Evolutionary conservation across 2,888 invertebrate genomes (phyloP), one percentile per base, ranked within the genome.

Genomic region (Adelognathus sp.): DNA sequence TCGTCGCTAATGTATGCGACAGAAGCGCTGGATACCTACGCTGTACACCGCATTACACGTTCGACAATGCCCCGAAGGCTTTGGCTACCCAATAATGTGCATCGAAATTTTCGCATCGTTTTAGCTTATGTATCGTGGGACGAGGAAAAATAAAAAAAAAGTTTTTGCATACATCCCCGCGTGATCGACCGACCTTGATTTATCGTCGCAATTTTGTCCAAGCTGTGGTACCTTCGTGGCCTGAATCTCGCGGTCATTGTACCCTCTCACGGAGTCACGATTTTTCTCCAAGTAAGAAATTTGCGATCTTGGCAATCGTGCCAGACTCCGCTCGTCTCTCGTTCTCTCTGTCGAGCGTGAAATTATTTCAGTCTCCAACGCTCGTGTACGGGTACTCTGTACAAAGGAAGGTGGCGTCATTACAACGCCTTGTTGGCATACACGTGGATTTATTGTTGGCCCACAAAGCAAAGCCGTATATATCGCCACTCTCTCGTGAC

Each of bases 1-100:
- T 83, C 85, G 85, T 85, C 86, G 83, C 86, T 85, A 86, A 86
- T 84, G 78, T 82, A 85, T 84, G 83, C 85, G 69, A 58, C 41
- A 18, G 21, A n/a, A 72, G 69, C 67, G 69, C 54, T 50, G 46
- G 31, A 72, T 56, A 18, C 36, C 33, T 14, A 36, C 39, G 52
- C 52, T n/a, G 56, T 64, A 44, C 31, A 39, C 44, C 44, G 60
- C 70, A 18, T 79, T 71, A 63, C 64, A 71, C 56, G 46, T 44
- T 67, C 63, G 77, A 74, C 63, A 73, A 74, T 69, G 74, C 46
- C 63, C 82, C 80, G 73, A 60, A 69, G 72, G 84, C 24, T 56
- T 72, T 58, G n/a, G 50, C 80, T 70, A 61, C 67, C 67, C 41
- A 27, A 52, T 72, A 18, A 52, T 72, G 67, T 58, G 67, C 56